Conservation (phyloP, 2,113 vertebrate genomes). For the Neogobius melanostomus region DNA sequence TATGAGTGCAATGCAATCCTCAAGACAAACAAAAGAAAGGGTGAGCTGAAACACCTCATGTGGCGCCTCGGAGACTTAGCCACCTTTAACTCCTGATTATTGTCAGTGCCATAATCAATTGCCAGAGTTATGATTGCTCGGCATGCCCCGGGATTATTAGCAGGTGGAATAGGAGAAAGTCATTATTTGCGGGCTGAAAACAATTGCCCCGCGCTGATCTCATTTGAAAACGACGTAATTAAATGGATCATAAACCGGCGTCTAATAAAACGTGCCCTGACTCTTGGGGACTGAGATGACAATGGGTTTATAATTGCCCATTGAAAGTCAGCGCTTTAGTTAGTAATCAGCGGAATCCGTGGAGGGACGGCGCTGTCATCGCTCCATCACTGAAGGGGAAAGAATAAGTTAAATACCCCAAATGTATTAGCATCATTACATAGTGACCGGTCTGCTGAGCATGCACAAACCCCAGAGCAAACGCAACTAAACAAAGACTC, state of each 20-base stretch:
- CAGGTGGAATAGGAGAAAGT: slow-evolving; percentile 26
- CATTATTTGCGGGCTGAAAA: slow-evolving; percentile 45
- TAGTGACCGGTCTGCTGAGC: no score
- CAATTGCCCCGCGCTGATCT: slow-evolving; percentile 40
- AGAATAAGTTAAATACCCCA: no score
- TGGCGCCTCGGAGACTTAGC: background rate
- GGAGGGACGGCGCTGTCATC: background rate
- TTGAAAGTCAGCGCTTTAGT: slow-evolving; percentile 15
- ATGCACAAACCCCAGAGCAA: no score
- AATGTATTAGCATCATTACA: no score
- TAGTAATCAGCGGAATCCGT: slow-evolving; percentile 10
- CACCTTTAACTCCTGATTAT: background rate
- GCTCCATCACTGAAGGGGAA: no score
- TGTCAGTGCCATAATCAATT: slow-evolving; percentile 18
- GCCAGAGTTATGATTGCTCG: slow-evolving; percentile 31
- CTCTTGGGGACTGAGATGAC: slow-evolving; percentile 9
- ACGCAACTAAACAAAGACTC: no score
- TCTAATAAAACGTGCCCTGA: slow-evolving; percentile 34
- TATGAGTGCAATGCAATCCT: background rate
- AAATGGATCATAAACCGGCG: slow-evolving; percentile 43
- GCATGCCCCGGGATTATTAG: slow-evolving; percentile 36
- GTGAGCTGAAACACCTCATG: background rate
- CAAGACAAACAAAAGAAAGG: background rate
- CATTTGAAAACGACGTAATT: slow-evolving; percentile 57
- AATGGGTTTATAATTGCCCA: slow-evolving; percentile 44